A percentile compares a stretch with the other conserved stretches of the same genome.
Conservation (phyloP, 37 sponge, comb jelly and placozoan species). For the Lycopodina hypogea region DNA sequence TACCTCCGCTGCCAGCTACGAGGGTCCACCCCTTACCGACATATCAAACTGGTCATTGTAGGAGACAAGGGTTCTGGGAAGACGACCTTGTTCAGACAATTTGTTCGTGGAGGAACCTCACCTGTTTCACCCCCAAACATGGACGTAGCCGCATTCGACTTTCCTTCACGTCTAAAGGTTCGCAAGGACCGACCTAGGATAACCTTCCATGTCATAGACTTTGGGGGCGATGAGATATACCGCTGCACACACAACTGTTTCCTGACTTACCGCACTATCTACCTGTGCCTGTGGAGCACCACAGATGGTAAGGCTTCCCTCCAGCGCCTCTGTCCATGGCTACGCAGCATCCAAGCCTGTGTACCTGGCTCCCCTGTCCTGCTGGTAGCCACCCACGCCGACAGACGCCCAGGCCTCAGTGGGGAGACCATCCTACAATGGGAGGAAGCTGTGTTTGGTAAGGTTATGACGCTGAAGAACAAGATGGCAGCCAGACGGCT, state of each 20-base stretch:
- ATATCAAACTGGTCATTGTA: slow-evolving; percentile 57
- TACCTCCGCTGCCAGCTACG: slow-evolving; percentile 69
- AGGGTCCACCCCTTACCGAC: slow-evolving; percentile 58
- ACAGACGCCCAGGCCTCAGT: slow-evolving; percentile 34
- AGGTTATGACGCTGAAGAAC: slow-evolving; percentile 8
- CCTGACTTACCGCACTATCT: slow-evolving; percentile 59
- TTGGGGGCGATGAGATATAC: slow-evolving; percentile 40
- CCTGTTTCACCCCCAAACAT: slow-evolving; percentile 3
- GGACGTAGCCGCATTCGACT: slow-evolving; percentile 35
- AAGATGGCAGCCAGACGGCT: background rate
- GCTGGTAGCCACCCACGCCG: slow-evolving; percentile 61
- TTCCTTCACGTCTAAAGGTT: slow-evolving; percentile 11
- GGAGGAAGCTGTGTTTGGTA: slow-evolving; percentile 42
- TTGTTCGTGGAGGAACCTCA: background rate
- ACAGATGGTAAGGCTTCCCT: slow-evolving; percentile 43
- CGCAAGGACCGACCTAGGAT: slow-evolving; percentile 22
- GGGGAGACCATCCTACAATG: slow-evolving; percentile 31
- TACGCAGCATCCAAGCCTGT: slow-evolving; percentile 65
- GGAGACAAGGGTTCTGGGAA: slow-evolving; percentile 54
- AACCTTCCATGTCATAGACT: slow-evolving; percentile 57
- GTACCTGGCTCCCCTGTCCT: slow-evolving; percentile 55
- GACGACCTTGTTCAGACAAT: slow-evolving; percentile 36
- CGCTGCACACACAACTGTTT: slow-evolving; percentile 53
- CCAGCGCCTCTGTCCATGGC: slow-evolving; percentile 34
- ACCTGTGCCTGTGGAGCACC: slow-evolving; percentile 53